These are phyloP conservation scores for Peromyscus melanophrys DNA, from an alignment of 2,797 vertebrate genomes.

Conservation along the genomic window DNA sequence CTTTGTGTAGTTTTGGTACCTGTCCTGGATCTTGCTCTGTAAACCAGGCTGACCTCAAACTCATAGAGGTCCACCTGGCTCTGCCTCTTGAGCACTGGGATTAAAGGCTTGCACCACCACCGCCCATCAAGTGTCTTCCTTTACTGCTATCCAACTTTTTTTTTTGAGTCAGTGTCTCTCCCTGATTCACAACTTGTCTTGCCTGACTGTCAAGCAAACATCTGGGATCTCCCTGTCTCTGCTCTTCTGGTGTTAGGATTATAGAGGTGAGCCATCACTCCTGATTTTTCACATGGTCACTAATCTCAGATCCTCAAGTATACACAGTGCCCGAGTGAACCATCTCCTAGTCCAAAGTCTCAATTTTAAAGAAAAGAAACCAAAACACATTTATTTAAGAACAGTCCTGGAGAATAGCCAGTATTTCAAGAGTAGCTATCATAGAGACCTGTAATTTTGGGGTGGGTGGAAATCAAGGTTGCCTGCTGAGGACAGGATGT, in stretches of 20 bases:
- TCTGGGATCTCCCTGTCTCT: background rate
- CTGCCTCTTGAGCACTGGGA: too few relatives aligned
- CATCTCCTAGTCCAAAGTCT: background rate
- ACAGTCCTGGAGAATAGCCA: conserved; percentile 67
- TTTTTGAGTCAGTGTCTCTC: background rate
- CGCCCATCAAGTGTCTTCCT: background rate
- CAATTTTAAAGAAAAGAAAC: conserved; percentile 67
- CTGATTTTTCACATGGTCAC: background rate
- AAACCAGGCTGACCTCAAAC: too few relatives aligned
- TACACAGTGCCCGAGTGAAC: background rate
- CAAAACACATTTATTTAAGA: conserved; percentile 46
- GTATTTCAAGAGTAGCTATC: background rate
- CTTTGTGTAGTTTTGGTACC: too few relatives aligned
- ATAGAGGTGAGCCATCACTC: background rate
- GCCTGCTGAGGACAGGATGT: conserved; percentile 37
- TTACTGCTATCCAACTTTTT: background rate
- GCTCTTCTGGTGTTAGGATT: background rate
- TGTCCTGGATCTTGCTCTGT: too few relatives aligned
- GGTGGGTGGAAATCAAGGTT: conserved; percentile 23
- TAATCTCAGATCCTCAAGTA: background rate
- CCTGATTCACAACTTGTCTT: background rate
- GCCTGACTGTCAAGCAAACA: background rate
- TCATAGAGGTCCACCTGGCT: too few relatives aligned
- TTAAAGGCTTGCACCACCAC: too few relatives aligned
- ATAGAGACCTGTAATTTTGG: conserved; percentile 33